phyloP scores from a whole-genome alignment of 2,113 vertebrate genomes.

The Crypturellus undulatus region DNA sequence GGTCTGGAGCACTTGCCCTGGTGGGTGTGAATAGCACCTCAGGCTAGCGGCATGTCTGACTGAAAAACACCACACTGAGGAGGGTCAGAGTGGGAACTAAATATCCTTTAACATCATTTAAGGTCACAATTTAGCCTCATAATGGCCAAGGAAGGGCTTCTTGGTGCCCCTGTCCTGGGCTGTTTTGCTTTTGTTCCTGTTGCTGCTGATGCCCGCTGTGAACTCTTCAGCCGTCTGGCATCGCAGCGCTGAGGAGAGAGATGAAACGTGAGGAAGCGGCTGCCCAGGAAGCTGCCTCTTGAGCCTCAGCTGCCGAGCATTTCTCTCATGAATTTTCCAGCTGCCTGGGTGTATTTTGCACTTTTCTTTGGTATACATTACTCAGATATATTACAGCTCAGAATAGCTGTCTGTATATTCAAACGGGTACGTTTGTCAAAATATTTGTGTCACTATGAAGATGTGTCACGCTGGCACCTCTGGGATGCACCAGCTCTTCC shows the following conservation, averaged over 20 bases:
- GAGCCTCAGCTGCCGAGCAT: not conserved
- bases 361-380: not conserved
- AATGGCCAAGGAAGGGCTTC: accelerated
- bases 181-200: not conserved
- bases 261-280: accelerated
- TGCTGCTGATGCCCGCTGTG: accelerated
- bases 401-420: not conserved
- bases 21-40: too few species aligned
- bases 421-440: not conserved
- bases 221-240: accelerated
- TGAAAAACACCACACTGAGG: not conserved
- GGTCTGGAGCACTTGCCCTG: accelerated
- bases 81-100: accelerated
- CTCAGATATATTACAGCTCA: not conserved
- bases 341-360: not conserved
- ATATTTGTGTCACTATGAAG: not conserved
- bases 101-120: accelerated
- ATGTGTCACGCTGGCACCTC: not conserved
- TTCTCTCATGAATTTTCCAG: not conserved
- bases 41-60: too few species aligned
- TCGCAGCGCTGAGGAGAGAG: accelerated
- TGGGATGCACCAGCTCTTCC: not conserved
- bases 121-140: not conserved
- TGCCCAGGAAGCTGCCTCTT: not conserved
- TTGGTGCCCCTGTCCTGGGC: accelerated